Base-by-base conservation (phyloP, 2,888 invertebrate genomes). In the Lobophora halterata region DNA sequence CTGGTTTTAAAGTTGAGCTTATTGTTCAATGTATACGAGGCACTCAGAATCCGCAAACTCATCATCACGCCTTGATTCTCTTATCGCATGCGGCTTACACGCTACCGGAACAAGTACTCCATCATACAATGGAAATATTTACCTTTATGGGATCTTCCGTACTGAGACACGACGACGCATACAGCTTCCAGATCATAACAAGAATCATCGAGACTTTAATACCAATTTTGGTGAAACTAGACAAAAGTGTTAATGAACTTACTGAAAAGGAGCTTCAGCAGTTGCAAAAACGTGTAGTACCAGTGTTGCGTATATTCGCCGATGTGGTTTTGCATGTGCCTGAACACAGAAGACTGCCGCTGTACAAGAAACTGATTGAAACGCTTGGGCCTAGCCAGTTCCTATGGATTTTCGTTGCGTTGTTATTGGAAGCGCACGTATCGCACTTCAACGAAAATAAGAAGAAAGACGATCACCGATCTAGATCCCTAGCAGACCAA, bases 141-240 rank as follows among this genome's bases (percentile, higher is more conserved):
- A 98, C 98, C 0, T 99, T 99, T 66, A 97, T 99, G 93, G 99
- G 99, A 0, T 95, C 95, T 0, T 96, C 96, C 0, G 93, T 99
- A 5, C 87, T 98, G 1, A 90, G 97, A 5, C 96, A 97, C 57
- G 98, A 99, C 67, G 97, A 98, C 63, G 93, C 95, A 0, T 98
- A 98, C 75, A 97, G 97, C 65, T 96, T 97, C 71, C 96, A 97
- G 74, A 94, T 98, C 11, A 97, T 98, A 34, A 91, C 93, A 0
- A 94, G 93, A 66, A 96, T 97, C 2, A 92, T 98, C 8, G 95
- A 97, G 59, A 95, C 95, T 0, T 90, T 98, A 14, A 91, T 98
- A 46, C 98, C 98, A 0, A 94, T 96, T 40, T 81, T 98, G 18
- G 89, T 94, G 0, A 89, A 90, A 51, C 57, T 86, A 1, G 78